These are phyloP conservation scores for Nothobranchius furzeri DNA, from an alignment of 2,113 vertebrate genomes.

Conservation along the genomic window DNA sequence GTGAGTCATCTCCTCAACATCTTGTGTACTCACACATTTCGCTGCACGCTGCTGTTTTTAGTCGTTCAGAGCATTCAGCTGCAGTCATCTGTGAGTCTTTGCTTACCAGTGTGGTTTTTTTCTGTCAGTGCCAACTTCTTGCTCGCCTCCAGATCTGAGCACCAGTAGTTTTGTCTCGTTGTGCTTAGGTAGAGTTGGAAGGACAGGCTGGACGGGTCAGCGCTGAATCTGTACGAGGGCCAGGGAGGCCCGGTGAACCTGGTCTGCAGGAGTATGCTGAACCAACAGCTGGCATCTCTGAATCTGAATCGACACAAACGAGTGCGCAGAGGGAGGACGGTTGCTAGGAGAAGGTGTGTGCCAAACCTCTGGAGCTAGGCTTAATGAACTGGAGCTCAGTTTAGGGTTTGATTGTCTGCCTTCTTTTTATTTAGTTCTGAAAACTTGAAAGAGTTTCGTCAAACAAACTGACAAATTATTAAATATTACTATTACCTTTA, in stretches of 20 bases:
- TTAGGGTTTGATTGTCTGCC: conserved; percentile 35
- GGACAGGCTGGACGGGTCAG: conserved; percentile 14
- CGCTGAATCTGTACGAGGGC: neutral
- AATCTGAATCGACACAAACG: conserved; percentile 6
- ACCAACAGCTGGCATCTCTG: conserved; percentile 31
- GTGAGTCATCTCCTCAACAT: conserved; percentile 41
- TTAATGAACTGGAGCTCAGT: conserved; percentile 34
- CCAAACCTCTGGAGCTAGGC: conserved; percentile 8
- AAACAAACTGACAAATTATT: conserved; percentile 12
- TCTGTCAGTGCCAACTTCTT: neutral
- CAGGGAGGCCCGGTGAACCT: neutral
- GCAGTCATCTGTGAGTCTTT: conserved; percentile 36
- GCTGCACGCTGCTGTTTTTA: conserved; percentile 23
- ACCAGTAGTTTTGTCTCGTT: conserved; percentile 1
- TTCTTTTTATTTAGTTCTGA: conserved; percentile 31
- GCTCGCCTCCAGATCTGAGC: conserved; percentile 6
- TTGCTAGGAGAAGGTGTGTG: conserved; percentile 34
- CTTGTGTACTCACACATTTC: conserved; percentile 21
- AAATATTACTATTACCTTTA: too few species aligned
- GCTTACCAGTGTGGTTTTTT: conserved; percentile 22
- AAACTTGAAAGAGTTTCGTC: conserved; percentile 43
- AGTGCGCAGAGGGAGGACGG: conserved; percentile 22
- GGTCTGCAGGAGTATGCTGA: conserved; percentile 50
- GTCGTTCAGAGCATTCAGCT: conserved; percentile 25
- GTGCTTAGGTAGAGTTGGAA: conserved; percentile 19